Conservation (phyloP, 2,888 invertebrate species). For the Xestia sexstrigata region DNA sequence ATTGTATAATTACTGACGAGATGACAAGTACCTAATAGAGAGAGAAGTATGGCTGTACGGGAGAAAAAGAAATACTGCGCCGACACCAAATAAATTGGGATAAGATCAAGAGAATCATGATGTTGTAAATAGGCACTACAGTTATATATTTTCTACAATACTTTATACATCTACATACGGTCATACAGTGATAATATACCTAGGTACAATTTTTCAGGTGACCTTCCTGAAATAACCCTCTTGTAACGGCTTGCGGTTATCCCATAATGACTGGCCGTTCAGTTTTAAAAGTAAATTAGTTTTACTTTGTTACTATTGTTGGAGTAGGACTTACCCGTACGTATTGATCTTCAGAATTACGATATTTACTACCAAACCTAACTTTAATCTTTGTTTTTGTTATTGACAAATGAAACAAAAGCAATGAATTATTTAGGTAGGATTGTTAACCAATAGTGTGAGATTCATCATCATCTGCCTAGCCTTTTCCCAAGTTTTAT, state of each 20-base stretch:
- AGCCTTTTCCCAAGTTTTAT: no score
- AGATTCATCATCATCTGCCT: no score
- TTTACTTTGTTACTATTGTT: constrained; percentile 5
- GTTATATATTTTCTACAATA: neutral
- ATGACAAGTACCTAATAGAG: neutral
- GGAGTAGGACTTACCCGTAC: no score
- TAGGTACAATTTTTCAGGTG: neutral
- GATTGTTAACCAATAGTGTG: neutral
- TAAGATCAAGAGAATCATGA: neutral
- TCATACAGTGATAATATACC: neutral
- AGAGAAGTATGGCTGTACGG: neutral
- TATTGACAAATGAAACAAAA: neutral
- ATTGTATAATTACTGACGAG: neutral
- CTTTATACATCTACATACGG: no score
- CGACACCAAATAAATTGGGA: neutral
- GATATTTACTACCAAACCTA: neutral
- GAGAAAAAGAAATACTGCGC: neutral
- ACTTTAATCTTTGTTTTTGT: constrained; percentile 2
- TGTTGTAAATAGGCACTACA: no score
- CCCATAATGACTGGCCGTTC: constrained; percentile 12
- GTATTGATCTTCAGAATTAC: neutral
- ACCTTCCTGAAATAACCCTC: constrained; percentile 36
- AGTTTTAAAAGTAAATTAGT: constrained; percentile 39
- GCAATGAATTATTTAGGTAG: neutral
- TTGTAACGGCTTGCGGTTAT: constrained; percentile 3